Evolutionary conservation across 2,113 vertebrate species (phyloP).

Genomic region (Sorex araneus): DNA sequence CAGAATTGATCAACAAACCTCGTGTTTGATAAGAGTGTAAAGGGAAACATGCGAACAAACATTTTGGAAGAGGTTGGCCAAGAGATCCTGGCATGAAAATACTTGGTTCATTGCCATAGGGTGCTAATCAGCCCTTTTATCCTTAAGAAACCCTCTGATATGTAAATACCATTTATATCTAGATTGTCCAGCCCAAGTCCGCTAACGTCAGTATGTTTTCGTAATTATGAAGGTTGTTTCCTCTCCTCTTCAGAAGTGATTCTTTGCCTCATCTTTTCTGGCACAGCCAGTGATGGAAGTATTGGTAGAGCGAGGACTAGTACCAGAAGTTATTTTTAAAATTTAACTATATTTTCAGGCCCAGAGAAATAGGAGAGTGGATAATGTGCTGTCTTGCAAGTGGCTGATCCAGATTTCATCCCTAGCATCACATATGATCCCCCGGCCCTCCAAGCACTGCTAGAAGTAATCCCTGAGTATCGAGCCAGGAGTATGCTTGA

Average conservation of each 20-base stretch:
- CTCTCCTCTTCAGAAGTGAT: not conserved
- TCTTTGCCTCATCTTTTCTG: not conserved
- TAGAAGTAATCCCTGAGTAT: no score
- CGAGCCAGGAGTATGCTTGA: no score
- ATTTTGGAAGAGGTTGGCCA: constrained; percentile 47
- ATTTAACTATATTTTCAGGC: not conserved
- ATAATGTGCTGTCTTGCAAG: no score
- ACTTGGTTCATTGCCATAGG: constrained; percentile 48
- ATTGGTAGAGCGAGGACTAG: not conserved
- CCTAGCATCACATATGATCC: no score
- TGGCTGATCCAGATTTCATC: no score
- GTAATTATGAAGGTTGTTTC: constrained; percentile 25
- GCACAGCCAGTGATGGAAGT: not conserved
- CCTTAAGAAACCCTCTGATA: constrained; percentile 36
- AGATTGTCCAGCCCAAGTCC: constrained; percentile 13
- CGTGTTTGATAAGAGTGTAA: not conserved
- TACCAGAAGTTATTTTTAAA: constrained; percentile 22
- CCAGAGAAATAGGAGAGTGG: no score
- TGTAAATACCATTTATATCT: not conserved
- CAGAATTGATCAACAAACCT: constrained; percentile 4
- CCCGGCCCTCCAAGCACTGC: no score
- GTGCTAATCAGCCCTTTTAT: constrained; percentile 22
- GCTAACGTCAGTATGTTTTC: not conserved
- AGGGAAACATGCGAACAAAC: constrained; percentile 39
- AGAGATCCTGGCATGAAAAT: constrained; percentile 47